Evolutionary conservation across 2,888 invertebrate species (phyloP), one percentile per base, ranked within the genome.

Genomic region (Spicauda simplicius): DNA sequence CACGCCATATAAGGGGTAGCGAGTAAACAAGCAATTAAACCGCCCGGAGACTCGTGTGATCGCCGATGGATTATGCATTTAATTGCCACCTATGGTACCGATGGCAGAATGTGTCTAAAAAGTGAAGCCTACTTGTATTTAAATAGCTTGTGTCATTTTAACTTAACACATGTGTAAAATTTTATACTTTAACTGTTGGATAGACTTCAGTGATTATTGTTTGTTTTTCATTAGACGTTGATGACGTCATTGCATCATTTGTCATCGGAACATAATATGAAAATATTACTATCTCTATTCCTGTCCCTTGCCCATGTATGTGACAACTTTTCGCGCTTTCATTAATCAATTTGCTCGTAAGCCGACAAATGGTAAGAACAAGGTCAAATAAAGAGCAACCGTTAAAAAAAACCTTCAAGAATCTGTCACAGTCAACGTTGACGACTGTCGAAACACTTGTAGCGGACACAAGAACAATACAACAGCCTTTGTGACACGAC

Each of bases 1-100:
- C 93, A 89, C 93, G 72, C 93, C 93, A 76, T 92, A 90, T 91
- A 92, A 80, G 90, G 92, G 73, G 78, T 77, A 80, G 80, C 80
- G 82, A 85, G 87, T 87, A 88, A 90, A 90, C 89, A 87, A 84
- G 84, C 89, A 83, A 84, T 86, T 89, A 88, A 83, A 82, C 87
- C 81, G 76, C 78, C 81, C 82, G 81, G 78, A 83, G 81, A 76
- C 80, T 77, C 76, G 75, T 80, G 81, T 85, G 87, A 86, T 88
- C 84, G 83, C 80, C 83, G 72, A 80, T 82, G 87, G 91, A 89
- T 91, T 90, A 88, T 86, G 74, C 81, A 86, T 85, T 87, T 91
- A 91, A 91, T 90, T 91, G 87, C 54, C 30, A 54, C 60, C 50
- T 54, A 48, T 30, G 16, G 55, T 48, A 33, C 60, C 6, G 19